A percentile compares a stretch with the other conserved stretches of the same genome.
Conservation (phyloP, 2,888 invertebrate species). For the Dilophus febrilis region DNA sequence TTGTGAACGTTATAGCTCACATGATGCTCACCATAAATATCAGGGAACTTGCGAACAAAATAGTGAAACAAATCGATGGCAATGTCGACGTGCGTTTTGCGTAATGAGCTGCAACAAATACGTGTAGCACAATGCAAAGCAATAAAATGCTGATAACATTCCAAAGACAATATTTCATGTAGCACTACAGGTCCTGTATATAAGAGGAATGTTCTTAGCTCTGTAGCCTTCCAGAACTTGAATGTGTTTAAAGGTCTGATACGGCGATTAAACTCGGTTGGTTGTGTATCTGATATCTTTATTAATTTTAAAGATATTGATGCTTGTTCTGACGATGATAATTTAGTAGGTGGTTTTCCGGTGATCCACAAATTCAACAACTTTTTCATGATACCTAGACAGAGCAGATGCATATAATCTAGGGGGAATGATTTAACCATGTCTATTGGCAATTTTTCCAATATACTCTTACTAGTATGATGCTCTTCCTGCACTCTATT, state of each 20-base stretch:
- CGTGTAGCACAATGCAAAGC: conserved; percentile 12
- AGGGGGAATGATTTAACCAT: too few species aligned
- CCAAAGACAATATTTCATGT: conserved; percentile 7
- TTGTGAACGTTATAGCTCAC: conserved; percentile 10
- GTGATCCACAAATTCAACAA: too few species aligned
- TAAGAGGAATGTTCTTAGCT: conserved; percentile 12
- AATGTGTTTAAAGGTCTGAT: conserved; percentile 1
- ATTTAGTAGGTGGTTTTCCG: too few species aligned
- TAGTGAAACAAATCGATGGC: conserved; percentile 5
- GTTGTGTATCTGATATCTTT: not conserved
- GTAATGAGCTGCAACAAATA: conserved; percentile 13
- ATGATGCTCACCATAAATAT: conserved; percentile 8
- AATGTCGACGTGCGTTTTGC: too few species aligned
- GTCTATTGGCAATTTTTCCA: too few species aligned
- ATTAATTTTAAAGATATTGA: not conserved
- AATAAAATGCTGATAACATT: conserved; percentile 12
- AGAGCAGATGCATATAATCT: too few species aligned
- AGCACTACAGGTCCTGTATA: conserved; percentile 12
- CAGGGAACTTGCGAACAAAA: conserved; percentile 8
- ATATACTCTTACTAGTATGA: too few species aligned
- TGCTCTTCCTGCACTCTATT: too few species aligned
- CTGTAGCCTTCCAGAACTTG: conserved; percentile 13
- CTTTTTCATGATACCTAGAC: too few species aligned
- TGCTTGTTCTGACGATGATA: too few species aligned
- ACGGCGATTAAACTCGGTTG: conserved; percentile 4